Conservation (phyloP, 53 echinoderm and acorn worm species). For the Luidia sarsii region DNA sequence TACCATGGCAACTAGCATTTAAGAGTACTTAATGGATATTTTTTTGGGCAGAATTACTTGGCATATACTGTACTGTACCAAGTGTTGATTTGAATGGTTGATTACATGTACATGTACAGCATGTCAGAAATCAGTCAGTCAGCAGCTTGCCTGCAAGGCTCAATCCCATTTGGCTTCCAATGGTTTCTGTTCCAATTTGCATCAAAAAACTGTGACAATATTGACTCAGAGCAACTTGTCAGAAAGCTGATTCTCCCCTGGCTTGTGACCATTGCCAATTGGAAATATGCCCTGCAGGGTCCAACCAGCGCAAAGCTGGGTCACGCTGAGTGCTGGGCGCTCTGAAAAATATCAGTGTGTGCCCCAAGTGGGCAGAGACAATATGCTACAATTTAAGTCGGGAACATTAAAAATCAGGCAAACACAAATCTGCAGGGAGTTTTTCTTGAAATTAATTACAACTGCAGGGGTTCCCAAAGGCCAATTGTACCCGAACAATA, state of each 20-base stretch:
- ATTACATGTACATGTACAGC: too few species aligned
- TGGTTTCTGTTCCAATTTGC: not conserved
- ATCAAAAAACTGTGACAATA: constrained; percentile 5
- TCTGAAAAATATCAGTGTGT: not conserved
- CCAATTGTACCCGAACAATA: not conserved
- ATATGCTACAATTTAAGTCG: not conserved
- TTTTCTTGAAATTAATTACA: constrained; percentile 29
- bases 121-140: too few species aligned
- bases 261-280: not conserved
- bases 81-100: too few species aligned
- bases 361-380: not conserved
- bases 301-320: not conserved
- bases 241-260: too few species aligned
- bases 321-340: constrained; percentile 8
- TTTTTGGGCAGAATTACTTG: too few species aligned
- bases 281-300: not conserved
- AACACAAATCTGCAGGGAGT: constrained; percentile 9
- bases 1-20: too few species aligned
- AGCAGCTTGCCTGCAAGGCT: too few species aligned
- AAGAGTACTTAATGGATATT: too few species aligned
- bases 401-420: not conserved
- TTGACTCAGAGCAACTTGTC: too few species aligned
- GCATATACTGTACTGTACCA: too few species aligned
- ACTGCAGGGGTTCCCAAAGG: not conserved
- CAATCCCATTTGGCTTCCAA: not conserved